Conservation (phyloP, 2,113 vertebrate species). For the Ctenomys sociabilis region DNA sequence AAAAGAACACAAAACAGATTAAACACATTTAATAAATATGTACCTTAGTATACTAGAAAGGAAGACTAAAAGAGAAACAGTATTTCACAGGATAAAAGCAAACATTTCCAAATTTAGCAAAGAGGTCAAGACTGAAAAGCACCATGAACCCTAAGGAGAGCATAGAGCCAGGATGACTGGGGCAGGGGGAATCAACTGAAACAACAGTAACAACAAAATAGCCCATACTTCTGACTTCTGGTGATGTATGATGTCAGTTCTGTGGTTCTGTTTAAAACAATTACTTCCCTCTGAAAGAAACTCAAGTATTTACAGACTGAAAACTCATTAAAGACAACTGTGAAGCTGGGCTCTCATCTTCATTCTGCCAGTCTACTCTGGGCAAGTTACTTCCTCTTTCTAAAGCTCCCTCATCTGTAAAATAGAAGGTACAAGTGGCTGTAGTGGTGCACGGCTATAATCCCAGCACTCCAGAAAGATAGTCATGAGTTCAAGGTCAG, state of each 20-base stretch:
- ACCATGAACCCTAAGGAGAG: neutral
- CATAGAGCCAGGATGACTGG: neutral
- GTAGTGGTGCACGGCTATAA: neutral
- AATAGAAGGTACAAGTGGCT: neutral
- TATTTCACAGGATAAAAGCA: neutral
- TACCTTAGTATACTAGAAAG: neutral
- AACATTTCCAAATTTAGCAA: conserved; percentile 28
- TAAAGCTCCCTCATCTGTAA: neutral
- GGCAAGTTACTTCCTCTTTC: neutral
- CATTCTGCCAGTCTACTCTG: neutral
- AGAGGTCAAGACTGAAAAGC: conserved; percentile 20
- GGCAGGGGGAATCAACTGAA: neutral
- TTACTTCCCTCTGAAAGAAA: neutral
- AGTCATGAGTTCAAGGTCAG: neutral
- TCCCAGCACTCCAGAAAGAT: neutral
- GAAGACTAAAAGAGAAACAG: neutral
- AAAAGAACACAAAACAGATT: neutral
- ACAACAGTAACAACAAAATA: neutral
- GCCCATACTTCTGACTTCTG: neutral
- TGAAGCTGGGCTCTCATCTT: neutral
- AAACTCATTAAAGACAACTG: neutral
- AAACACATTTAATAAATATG: neutral
- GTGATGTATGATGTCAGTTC: neutral
- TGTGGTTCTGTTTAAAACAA: neutral
- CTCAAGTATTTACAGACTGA: neutral